phyloP scores from a whole-genome alignment of 2,113 vertebrate genomes.

The Dendropsophus ebraccatus region DNA sequence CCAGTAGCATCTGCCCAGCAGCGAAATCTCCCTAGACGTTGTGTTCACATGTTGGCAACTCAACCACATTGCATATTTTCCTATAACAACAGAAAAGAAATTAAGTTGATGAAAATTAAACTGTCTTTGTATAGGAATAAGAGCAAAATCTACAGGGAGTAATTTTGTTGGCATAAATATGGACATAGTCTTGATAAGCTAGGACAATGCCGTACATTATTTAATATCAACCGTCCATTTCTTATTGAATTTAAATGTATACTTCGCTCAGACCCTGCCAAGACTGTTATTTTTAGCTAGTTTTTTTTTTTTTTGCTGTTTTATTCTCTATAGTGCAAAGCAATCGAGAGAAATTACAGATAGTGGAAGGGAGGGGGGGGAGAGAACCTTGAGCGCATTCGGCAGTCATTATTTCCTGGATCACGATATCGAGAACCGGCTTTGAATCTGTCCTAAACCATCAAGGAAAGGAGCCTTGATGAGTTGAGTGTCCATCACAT shows the following conservation, averaged over 20 bases:
- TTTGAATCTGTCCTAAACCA: conserved; percentile 3
- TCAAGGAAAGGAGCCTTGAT: conserved; percentile 18
- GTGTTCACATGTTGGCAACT: conserved; percentile 12
- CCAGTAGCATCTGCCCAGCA: background rate
- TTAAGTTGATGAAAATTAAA: conserved; percentile 45
- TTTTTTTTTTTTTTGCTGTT: background rate
- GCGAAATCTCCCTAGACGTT: conserved; percentile 18
- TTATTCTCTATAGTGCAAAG: conserved; percentile 26
- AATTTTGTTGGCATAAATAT: conserved; percentile 48
- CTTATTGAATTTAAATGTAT: conserved; percentile 51
- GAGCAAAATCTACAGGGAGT: conserved; percentile 8
- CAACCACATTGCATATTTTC: background rate
- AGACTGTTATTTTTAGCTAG: conserved; percentile 42
- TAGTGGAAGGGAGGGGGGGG: conserved; percentile 18
- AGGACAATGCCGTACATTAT: conserved; percentile 37
- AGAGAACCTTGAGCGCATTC: conserved; percentile 7
- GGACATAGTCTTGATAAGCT: conserved; percentile 38
- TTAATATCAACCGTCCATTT: conserved; percentile 47
- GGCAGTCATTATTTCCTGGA: conserved; percentile 19
- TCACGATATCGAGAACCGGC: background rate
- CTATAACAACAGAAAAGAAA: conserved; percentile 29
- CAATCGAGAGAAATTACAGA: conserved; percentile 12
- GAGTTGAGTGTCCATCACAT: background rate
- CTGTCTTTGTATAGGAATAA: background rate
- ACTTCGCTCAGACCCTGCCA: conserved; percentile 9